Conservation (phyloP, 92 coral and sea anemone species). For the Blastomussa wellsi region DNA sequence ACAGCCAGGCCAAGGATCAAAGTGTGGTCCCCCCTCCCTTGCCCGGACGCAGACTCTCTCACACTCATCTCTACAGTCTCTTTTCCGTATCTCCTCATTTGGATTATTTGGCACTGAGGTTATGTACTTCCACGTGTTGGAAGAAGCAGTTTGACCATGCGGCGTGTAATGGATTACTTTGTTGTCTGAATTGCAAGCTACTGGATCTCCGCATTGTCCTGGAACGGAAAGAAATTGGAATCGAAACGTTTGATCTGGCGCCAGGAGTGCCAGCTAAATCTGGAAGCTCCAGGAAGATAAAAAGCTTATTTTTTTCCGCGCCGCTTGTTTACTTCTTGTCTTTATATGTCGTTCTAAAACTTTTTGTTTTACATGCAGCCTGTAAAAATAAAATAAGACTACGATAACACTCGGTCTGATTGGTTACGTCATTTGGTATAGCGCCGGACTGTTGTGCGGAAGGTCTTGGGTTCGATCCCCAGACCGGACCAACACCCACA, state of each 20-base stretch:
- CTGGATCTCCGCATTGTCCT: neutral
- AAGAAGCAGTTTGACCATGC: neutral
- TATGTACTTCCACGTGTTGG: neutral
- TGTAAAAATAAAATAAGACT: neutral
- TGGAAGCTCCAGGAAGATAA: neutral
- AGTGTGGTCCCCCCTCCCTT: neutral
- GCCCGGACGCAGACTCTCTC: neutral
- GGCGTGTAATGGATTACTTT: neutral
- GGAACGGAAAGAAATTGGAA: neutral
- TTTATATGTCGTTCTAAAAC: neutral
- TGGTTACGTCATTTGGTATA: too few species aligned
- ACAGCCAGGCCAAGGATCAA: neutral
- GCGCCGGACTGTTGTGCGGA: too few species aligned
- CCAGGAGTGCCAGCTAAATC: neutral
- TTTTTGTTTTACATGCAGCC: neutral
- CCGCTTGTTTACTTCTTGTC: neutral
- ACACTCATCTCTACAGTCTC: neutral
- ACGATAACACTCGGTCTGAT: too few species aligned
- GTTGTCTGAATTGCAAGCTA: neutral
- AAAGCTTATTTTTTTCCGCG: neutral
- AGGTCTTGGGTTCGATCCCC: too few species aligned
- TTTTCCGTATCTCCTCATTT: neutral
- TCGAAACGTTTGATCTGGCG: neutral
- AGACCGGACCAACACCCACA: too few species aligned
- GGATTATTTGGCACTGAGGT: neutral